Evolutionary conservation across 2,888 invertebrate genomes (phyloP), one percentile per base, ranked within the genome.

Genomic region (Leptopilina drosophilae): DNA sequence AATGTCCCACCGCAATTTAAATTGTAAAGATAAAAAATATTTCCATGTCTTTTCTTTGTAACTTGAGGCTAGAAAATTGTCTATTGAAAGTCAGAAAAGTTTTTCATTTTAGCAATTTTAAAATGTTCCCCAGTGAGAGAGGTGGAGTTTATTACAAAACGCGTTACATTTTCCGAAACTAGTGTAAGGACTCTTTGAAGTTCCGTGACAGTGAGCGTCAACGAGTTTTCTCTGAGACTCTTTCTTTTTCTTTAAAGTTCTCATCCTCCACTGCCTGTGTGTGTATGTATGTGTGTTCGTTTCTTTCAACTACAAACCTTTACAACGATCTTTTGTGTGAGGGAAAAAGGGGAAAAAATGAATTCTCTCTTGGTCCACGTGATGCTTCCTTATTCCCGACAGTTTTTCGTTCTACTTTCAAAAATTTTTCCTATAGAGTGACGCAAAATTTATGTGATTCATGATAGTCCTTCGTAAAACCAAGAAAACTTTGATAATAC

Each of bases 141-240:
- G 53, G 73, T 33, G 14, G 26, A 73, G 73, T 56, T 73, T 73
- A 49, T 73, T 33, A 56, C 73, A 73, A 73, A 53, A 73, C 53
- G 56, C 26, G 73, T 56, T 56, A 56, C 73, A 33, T 56, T 73
- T 73, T 73, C 56, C 49, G 14, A 73, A 73, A 73, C 73, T 33
- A 5, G 53, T 73, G 73, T 73, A 73, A 56, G 26, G 56, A 53
- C n/a, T 73, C 73, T 73, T 73, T 73, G 73, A 73, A 73, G 73
- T 73, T 73, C 33, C 73, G n/a, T 73, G 73, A 56, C 53, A 56
- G 56, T 73, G 53, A 73, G 73, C 73, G 73, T 73, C 73, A 73
- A 73, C 73, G 56, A 53, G 53, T 73, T 69, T 69, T 49, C 69
- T 20, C 26, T 20, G 20, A 69, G 26, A 26, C 15, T 49, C 15